Base-by-base conservation (phyloP, 2,797 vertebrate species). In the Megaceryle alcyon region DNA sequence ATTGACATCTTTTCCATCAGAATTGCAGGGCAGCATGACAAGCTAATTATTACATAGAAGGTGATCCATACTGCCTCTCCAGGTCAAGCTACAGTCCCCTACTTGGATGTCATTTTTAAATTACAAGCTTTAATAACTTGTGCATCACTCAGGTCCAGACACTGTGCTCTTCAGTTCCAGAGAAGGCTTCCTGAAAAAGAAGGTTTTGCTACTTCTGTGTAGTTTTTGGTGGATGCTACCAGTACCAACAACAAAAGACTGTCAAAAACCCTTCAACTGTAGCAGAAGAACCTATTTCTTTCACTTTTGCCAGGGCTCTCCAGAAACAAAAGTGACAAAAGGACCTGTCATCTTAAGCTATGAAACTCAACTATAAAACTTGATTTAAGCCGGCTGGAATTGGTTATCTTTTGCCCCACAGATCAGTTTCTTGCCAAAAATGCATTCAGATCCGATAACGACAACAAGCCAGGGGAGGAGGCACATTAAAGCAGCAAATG, bases 401-500 rank as follows among this genome's bases (percentile, higher is more conserved):
- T 25, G 82, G 22, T 3, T 29, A 37, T 4, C 26, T 69, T 86
- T 78, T 31, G 3, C 12, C 44, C 10, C 8, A 12, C 25, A 60
- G 51, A 86, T 46, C 4, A 5, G 26, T 72, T 82, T 71, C 56
- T 79, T 84, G 73, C 70, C 60, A 90, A 72, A 91, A 86, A 73
- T 5, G 46, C 43, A 51, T 70, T 92, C 56, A 61, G 56, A 79
- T 46, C 61, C 4, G 3, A 43, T 23, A 90, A 79, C 39, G 59
- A 82, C 63, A 92, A 90, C 10, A 88, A 88, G 89, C 71, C 48
- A 94, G 3, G 28, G 71, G 57, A 85, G 57, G 53, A 80, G 71
- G 59, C 41, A 68, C 53, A 94, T 78, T 33, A 94, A 15, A 72
- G 78, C 90, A 92, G 64, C 44, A 85, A 96, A 89, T 54, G 71